phyloP scores from a whole-genome alignment of 1,140 invertebrate genomes.

The Aleiodes sp. region DNA sequence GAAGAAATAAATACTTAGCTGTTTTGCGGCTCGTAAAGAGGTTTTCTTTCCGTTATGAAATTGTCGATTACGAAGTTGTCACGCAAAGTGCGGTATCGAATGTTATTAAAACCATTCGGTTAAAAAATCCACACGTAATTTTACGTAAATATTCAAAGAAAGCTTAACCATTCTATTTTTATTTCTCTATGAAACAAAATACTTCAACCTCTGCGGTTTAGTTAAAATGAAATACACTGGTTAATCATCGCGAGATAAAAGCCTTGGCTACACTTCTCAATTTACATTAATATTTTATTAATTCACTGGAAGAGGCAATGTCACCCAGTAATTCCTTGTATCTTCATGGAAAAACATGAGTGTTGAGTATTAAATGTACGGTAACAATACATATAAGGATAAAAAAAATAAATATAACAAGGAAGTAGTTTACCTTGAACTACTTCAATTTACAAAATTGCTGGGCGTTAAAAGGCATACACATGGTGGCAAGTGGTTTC shows the following conservation, averaged over 20 bases:
- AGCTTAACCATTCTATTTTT: not conserved
- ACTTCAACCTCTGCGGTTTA: slow-evolving; percentile 12
- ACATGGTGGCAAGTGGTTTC: slow-evolving; percentile 11
- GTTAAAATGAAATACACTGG: slow-evolving; percentile 32
- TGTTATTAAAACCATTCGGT: too few species aligned
- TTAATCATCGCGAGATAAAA: slow-evolving; percentile 36
- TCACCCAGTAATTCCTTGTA: not conserved
- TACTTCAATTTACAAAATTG: slow-evolving; percentile 52
- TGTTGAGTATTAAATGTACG: too few species aligned
- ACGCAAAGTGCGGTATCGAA: too few species aligned
- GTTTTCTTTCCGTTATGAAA: too few species aligned
- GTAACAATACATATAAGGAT: not conserved
- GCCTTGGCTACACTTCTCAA: slow-evolving; percentile 39
- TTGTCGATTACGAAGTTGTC: too few species aligned
- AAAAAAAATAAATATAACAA: slow-evolving; percentile 38
- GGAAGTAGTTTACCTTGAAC: slow-evolving; percentile 39
- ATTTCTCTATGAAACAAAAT: not conserved
- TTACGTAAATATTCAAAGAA: not conserved
- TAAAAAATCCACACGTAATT: too few species aligned
- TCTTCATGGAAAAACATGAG: too few species aligned
- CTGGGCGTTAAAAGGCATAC: slow-evolving; percentile 28
- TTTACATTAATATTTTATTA: slow-evolving; percentile 58
- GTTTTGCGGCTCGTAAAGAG: too few species aligned
- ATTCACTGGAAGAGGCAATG: slow-evolving; percentile 39
- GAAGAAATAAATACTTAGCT: too few species aligned